A percentile compares a stretch with the other conserved stretches of the same genome.
These are phyloP conservation scores for Drosophila repleta DNA, from an alignment of 1,140 invertebrate species.

Conservation along the genomic window DNA sequence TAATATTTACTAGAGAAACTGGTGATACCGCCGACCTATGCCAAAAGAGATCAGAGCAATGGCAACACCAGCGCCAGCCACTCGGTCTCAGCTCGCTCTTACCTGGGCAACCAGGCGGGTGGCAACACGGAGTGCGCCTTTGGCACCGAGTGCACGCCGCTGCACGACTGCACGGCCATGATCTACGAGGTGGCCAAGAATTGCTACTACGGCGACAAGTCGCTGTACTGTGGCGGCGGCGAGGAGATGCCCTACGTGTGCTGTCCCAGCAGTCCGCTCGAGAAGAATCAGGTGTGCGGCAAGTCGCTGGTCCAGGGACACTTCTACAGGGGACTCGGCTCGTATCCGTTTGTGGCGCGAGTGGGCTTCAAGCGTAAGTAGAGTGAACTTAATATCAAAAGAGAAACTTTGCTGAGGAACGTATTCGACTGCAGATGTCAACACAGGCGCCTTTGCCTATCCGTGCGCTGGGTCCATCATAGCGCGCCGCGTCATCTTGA, in stretches of 20 bases:
- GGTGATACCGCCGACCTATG: constrained; percentile 40
- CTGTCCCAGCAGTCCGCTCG: constrained; percentile 80
- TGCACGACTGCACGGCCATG: constrained; percentile 78
- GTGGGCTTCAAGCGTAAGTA: constrained; percentile 88
- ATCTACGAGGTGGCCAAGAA: constrained; percentile 80
- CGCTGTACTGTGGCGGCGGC: constrained; percentile 75
- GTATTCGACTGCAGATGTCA: constrained; percentile 84
- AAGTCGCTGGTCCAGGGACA: constrained; percentile 86
- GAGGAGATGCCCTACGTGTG: constrained; percentile 83
- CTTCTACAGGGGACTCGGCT: constrained; percentile 87
- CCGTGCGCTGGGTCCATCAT: constrained; percentile 89
- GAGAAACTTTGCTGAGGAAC: background rate
- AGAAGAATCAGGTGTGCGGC: constrained; percentile 85
- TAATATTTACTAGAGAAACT: constrained; percentile 55
- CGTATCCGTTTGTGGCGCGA: constrained; percentile 88
- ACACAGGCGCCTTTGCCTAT: constrained; percentile 86
- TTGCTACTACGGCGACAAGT: constrained; percentile 82
- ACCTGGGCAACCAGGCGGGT: constrained; percentile 34
- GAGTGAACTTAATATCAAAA: background rate
- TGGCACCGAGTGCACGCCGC: constrained; percentile 77
- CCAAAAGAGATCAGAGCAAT: constrained; percentile 2
- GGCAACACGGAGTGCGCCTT: constrained; percentile 61
- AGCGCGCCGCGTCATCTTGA: constrained; percentile 86
- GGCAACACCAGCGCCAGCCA: constrained; percentile 35
- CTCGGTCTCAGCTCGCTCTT: constrained; percentile 62